Base-by-base conservation (phyloP, 1,140 invertebrate genomes). In the Bombus superbus region DNA sequence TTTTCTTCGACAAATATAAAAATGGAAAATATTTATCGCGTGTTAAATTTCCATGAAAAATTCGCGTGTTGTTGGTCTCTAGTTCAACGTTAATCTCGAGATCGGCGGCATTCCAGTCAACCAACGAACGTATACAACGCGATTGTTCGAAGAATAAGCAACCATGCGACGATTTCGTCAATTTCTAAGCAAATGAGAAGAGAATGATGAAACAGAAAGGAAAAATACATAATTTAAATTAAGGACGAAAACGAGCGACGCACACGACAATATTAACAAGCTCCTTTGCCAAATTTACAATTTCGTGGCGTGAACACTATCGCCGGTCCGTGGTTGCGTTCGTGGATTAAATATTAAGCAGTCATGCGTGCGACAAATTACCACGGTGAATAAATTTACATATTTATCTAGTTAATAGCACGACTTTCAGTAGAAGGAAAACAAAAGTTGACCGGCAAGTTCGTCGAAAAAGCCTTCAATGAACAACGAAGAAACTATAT, bases 341-440 rank as follows among this genome's bases (percentile, higher is more conserved):
- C 84, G 42, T 68, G 35, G 44, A 81, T 81, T 85, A 85, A 85
- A 85, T 81, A 85, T 75, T 81, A 74, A 81, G 71, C 79, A 75
- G 84, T 74, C 78, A 81, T 81, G 69, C 79, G 77, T 69, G 76
- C 88, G 44, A 79, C 76, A 68, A 80, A 78, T 89, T 86, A 88
- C 81, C n/a, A 35, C 69, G 71, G 64, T 53, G 85, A 86, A 81
- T 84, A 77, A 86, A 89, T 89, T 89, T 89, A 80, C 88, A 89
- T 89, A 59, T 79, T 89, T 89, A 89, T 89, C 86, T 71, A 83
- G 75, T 62, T 82, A 89, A 89, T 88, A 83, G 78, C 71, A 69
- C 72, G 83, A 82, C 84, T 89, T 86, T 75, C 71, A 89, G 62
- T 74, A 57, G n/a, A 68, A 64, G 10, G 25, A 71, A 47, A 73